These are phyloP conservation scores for Holocentrus rufus DNA, from an alignment of 2,797 vertebrate species.

Conservation along the genomic window DNA sequence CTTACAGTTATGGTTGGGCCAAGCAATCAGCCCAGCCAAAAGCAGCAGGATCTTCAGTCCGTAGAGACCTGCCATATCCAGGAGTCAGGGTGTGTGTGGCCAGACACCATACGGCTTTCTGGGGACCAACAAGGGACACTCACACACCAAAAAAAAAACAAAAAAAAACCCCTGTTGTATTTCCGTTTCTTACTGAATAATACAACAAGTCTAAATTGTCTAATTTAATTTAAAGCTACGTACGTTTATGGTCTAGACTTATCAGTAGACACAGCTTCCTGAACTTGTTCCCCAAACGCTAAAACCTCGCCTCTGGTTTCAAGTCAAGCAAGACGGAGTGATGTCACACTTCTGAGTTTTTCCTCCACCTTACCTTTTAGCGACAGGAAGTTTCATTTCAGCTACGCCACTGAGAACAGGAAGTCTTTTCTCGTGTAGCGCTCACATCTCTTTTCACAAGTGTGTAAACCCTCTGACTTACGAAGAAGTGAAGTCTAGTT, in stretches of 20 bases:
- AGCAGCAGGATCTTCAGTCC: constrained; percentile 84
- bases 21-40: constrained; percentile 75
- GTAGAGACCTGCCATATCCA: constrained; percentile 87
- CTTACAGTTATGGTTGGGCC: constrained; percentile 78
- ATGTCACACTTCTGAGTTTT: constrained; percentile 84
- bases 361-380: constrained; percentile 76
- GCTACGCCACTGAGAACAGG: constrained; percentile 80
- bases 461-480: constrained; percentile 41
- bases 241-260: constrained; percentile 80
- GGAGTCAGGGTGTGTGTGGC: constrained; percentile 72
- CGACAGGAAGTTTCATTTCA: constrained; percentile 82
- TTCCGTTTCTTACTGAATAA: constrained; percentile 9
- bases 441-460: constrained; percentile 51
- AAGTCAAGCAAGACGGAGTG: constrained; percentile 72
- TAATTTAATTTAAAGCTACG: constrained; percentile 60
- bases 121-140: constrained; percentile 76
- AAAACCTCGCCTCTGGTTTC: constrained; percentile 78
- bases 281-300: constrained; percentile 79
- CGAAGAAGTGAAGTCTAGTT: neutral
- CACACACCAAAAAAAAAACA: constrained; percentile 21
- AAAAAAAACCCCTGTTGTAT: no score
- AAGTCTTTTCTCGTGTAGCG: constrained; percentile 66
- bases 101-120: constrained; percentile 84
- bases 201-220: constrained; percentile 24
- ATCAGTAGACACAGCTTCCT: constrained; percentile 86